These are phyloP conservation scores for Todiramphus chloris DNA, from an alignment of 2,113 vertebrate species.

Conservation along the genomic window DNA sequence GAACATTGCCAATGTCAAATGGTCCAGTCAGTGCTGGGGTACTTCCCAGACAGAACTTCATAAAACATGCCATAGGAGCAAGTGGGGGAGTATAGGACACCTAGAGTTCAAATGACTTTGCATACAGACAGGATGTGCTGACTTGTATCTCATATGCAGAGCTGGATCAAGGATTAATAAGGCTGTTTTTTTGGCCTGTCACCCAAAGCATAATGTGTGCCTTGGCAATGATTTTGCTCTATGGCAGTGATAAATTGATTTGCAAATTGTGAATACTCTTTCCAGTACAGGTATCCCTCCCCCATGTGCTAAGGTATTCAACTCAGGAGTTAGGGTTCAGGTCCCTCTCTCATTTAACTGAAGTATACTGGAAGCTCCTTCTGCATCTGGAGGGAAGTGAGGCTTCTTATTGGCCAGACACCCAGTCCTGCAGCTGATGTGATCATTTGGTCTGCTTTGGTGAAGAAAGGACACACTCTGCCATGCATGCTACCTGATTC, in stretches of 20 bases:
- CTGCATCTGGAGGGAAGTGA: neutral
- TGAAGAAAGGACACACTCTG: neutral
- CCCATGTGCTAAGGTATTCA: neutral
- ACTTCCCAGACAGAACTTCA: neutral
- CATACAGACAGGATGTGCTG: neutral
- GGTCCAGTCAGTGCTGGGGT: fast-evolving
- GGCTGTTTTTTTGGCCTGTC: neutral
- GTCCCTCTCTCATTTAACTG: neutral
- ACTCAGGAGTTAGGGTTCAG: neutral
- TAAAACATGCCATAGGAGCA: neutral
- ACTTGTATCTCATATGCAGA: neutral
- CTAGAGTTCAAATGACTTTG: neutral
- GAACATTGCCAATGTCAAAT: neutral
- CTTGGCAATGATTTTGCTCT: neutral
- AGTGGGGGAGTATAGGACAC: neutral
- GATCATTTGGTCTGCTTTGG: neutral
- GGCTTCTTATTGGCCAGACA: neutral
- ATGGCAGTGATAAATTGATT: neutral
- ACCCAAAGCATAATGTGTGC: neutral
- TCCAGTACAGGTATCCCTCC: neutral
- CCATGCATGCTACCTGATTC: neutral
- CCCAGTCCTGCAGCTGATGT: neutral
- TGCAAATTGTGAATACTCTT: neutral
- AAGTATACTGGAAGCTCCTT: neutral
- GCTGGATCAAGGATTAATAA: neutral